phyloP scores from a whole-genome alignment of 2,888 invertebrate genomes.

The Lithophane semibrunnea region DNA sequence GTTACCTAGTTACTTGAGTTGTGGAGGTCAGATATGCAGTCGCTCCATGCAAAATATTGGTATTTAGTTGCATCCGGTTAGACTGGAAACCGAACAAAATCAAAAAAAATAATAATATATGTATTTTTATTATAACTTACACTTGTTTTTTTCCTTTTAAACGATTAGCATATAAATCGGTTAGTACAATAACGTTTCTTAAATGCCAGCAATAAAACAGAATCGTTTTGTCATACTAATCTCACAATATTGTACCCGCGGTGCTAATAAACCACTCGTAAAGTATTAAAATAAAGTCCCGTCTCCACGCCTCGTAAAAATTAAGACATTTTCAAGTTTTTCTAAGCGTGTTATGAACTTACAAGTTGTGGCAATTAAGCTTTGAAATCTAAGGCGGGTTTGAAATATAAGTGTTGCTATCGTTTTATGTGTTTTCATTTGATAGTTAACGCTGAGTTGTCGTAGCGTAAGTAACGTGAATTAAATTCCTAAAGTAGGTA shows the following conservation, averaged over 20 bases:
- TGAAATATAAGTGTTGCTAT: too few relatives aligned
- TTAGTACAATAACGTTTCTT: constrained; percentile 1
- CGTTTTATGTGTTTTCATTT: neutral
- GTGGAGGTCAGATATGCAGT: too few relatives aligned
- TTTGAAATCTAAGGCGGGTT: neutral
- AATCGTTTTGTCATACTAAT: constrained; percentile 27
- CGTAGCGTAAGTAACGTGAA: neutral
- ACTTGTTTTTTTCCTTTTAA: neutral
- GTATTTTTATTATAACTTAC: neutral
- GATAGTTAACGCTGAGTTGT: neutral
- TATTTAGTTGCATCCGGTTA: too few relatives aligned
- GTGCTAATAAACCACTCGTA: constrained; percentile 27
- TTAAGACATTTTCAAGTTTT: constrained; percentile 7
- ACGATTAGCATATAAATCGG: too few relatives aligned
- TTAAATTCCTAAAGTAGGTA: neutral
- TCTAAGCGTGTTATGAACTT: neutral
- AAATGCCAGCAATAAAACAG: constrained; percentile 25
- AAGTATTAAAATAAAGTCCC: constrained; percentile 8
- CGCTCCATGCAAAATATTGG: too few relatives aligned
- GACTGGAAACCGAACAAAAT: too few relatives aligned
- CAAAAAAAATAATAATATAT: too few relatives aligned
- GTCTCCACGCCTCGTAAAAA: constrained; percentile 32
- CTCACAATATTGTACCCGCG: constrained; percentile 35
- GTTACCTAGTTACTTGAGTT: too few relatives aligned
- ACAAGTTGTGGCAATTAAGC: constrained; percentile 9